phyloP scores from a whole-genome alignment of 2,797 vertebrate genomes.

The Acanthis flammea region DNA sequence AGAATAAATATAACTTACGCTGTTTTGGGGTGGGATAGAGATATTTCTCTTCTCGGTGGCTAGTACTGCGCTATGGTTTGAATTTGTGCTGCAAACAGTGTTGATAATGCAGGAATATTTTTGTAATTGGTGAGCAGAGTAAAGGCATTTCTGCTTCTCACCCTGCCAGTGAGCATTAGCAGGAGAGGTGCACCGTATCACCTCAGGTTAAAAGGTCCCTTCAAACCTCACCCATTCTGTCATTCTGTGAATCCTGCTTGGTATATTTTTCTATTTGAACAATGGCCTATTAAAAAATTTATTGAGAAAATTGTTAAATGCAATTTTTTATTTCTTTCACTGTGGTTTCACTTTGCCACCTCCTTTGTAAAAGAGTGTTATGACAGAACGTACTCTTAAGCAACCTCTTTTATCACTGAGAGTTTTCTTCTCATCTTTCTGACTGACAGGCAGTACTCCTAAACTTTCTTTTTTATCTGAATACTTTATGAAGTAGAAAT shows the following conservation, averaged over 20 bases:
- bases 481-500: neutral
- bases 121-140: neutral
- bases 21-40: neutral
- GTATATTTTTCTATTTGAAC: neutral
- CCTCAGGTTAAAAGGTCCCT: neutral
- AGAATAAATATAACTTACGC: neutral
- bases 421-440: neutral
- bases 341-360: neutral
- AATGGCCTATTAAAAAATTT: neutral
- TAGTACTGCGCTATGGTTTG: neutral
- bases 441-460: neutral
- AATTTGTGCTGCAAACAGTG: neutral
- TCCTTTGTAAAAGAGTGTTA: neutral
- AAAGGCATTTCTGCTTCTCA: neutral
- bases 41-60: neutral
- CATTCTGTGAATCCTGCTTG: neutral
- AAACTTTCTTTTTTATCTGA: neutral
- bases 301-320: neutral
- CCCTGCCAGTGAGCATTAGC: neutral
- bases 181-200: rapidly evolving
- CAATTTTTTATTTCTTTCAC: neutral
- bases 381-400: neutral
- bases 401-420: neutral
- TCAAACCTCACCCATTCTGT: neutral
- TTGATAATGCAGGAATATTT: neutral